These are phyloP conservation scores for Acropternis orthonyx DNA, from an alignment of 2,797 vertebrate genomes.

Conservation along the genomic window DNA sequence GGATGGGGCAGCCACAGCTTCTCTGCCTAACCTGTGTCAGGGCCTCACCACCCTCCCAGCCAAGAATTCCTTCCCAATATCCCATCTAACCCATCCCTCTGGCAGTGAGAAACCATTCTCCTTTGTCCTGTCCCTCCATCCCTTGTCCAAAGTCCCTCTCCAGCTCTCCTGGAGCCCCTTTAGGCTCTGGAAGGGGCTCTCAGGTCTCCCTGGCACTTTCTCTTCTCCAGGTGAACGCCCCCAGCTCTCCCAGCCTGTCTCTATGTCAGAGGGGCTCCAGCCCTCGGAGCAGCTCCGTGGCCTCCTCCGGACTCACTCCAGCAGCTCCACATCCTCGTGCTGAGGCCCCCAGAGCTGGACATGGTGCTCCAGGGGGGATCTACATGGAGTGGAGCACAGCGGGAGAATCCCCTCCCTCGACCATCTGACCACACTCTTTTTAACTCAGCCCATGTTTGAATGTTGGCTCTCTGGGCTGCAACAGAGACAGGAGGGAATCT, in stretches of 20 bases:
- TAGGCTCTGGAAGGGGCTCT: fast-evolving
- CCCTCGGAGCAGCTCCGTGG: fast-evolving
- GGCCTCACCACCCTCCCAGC: fast-evolving
- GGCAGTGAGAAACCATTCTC: background rate
- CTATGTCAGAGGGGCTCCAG: background rate
- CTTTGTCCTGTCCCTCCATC: background rate
- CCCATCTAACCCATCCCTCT: fast-evolving
- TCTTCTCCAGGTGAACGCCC: fast-evolving
- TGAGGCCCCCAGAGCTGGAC: background rate
- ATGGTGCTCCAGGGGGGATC: background rate
- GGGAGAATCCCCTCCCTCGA: background rate
- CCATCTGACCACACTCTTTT: background rate
- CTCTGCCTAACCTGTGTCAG: background rate
- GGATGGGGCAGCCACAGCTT: background rate
- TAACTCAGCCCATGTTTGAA: too few species aligned
- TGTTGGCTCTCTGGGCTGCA: background rate
- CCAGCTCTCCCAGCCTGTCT: background rate
- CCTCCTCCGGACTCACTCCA: fast-evolving
- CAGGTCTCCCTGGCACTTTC: fast-evolving
- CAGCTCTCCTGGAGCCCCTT: background rate
- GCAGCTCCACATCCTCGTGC: fast-evolving
- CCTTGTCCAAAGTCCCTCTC: background rate
- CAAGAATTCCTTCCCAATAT: background rate
- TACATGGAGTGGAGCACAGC: background rate
- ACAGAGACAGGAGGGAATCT: background rate